These are phyloP conservation scores for Epicampocera succincta DNA, from an alignment of 2,888 invertebrate genomes.

Conservation along the genomic window DNA sequence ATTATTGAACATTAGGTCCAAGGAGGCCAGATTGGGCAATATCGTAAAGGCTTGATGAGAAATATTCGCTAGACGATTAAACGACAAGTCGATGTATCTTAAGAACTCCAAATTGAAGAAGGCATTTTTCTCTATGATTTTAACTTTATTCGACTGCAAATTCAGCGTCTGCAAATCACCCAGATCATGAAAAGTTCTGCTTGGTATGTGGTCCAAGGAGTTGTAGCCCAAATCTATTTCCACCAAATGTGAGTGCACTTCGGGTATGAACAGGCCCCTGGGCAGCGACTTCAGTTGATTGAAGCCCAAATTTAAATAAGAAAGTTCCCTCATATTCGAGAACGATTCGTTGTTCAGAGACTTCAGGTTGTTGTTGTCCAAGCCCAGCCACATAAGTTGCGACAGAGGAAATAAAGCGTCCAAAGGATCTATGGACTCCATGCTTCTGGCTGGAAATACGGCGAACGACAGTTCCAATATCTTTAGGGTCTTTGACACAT, in stretches of 20 bases:
- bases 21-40: conserved; percentile 88
- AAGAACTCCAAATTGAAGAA: conserved; percentile 90
- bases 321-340: conserved; percentile 86
- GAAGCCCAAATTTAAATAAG: conserved; percentile 92
- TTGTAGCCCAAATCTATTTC: conserved; percentile 93
- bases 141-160: conserved; percentile 90
- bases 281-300: conserved; percentile 90
- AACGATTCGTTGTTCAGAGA: conserved; percentile 87
- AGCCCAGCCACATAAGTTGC: conserved; percentile 90
- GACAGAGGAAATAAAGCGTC: conserved; percentile 88
- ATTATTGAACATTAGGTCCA: conserved; percentile 91
- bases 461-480: conserved; percentile 93
- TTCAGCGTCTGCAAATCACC: conserved; percentile 89
- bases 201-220: conserved; percentile 86
- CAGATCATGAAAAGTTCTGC: conserved; percentile 88
- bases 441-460: conserved; percentile 85
- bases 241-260: conserved; percentile 87
- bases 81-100: conserved; percentile 90
- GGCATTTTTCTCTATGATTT: conserved; percentile 86
- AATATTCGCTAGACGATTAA: conserved; percentile 89
- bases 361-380: conserved; percentile 94
- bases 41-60: conserved; percentile 88
- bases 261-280: conserved; percentile 86
- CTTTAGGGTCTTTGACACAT: conserved; percentile 88
- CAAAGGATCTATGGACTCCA: conserved; percentile 85